Evolutionary conservation across 2,888 invertebrate species (phyloP).

Genomic region (Drosophila paucipuncta): DNA sequence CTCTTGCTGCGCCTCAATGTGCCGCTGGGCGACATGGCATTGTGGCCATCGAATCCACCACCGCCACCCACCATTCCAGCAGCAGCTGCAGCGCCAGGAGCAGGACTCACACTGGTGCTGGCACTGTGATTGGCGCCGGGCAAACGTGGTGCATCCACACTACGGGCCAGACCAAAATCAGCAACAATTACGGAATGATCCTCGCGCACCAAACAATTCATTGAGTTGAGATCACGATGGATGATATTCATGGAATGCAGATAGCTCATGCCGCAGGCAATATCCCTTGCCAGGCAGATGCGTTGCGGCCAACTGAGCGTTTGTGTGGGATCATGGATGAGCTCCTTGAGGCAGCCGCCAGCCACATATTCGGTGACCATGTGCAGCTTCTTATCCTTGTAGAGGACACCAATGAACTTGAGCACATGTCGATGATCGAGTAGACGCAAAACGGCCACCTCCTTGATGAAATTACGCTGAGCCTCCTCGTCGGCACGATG

Average conservation of each 20-base stretch:
- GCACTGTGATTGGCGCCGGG: slow-evolving; percentile 25
- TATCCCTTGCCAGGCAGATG: slow-evolving; percentile 95
- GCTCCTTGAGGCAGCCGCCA: slow-evolving; percentile 94
- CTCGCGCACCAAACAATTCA: slow-evolving; percentile 96
- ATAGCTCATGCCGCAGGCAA: slow-evolving; percentile 97
- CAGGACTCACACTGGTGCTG: slow-evolving; percentile 14
- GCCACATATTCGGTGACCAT: slow-evolving; percentile 97
- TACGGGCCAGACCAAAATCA: slow-evolving; percentile 96
- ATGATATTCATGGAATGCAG: slow-evolving; percentile 97
- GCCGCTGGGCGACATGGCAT: slow-evolving; percentile 80
- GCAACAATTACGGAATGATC: slow-evolving; percentile 97
- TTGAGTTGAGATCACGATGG: slow-evolving; percentile 97
- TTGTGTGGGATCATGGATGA: slow-evolving; percentile 91
- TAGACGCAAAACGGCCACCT: slow-evolving; percentile 96
- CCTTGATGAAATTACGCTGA: slow-evolving; percentile 96
- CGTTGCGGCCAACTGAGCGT: slow-evolving; percentile 92
- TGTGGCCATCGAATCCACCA: slow-evolving; percentile 21
- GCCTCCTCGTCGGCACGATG: slow-evolving; percentile 97
- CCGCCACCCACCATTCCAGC: not conserved
- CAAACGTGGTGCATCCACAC: slow-evolving; percentile 86
- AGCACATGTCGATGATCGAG: slow-evolving; percentile 95
- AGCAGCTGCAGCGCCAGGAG: slow-evolving; percentile 1
- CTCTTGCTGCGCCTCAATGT: slow-evolving; percentile 87
- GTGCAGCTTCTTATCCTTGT: slow-evolving; percentile 95
- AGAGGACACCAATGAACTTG: slow-evolving; percentile 96